Evolutionary conservation across 2,113 vertebrate species (phyloP).

Genomic region (Perognathus longimembris): DNA sequence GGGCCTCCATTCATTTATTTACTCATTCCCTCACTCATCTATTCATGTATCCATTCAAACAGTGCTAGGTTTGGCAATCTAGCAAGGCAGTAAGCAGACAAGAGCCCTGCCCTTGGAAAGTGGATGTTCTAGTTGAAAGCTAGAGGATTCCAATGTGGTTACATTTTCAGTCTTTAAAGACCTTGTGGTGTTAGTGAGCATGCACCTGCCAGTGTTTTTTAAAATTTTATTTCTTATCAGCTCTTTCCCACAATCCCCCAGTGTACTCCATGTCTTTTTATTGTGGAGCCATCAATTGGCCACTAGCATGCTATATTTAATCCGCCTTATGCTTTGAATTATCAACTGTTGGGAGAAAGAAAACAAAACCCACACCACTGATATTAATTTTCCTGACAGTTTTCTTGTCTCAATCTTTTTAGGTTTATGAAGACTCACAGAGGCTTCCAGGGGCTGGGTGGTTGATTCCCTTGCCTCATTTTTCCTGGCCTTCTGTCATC

Average conservation of each 20-base stretch:
- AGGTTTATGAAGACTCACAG: slow-evolving; percentile 19
- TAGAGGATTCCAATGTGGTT: neutral
- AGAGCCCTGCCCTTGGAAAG: neutral
- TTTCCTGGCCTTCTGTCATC: slow-evolving; percentile 1
- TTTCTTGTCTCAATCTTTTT: slow-evolving; percentile 46
- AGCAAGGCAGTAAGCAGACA: neutral
- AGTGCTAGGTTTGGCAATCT: neutral
- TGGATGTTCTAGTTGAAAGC: neutral
- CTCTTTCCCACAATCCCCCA: neutral
- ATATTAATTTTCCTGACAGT: slow-evolving; percentile 50
- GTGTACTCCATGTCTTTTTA: neutral
- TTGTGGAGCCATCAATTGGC: neutral
- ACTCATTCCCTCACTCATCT: neutral
- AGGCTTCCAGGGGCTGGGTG: slow-evolving; percentile 8
- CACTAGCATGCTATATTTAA: slow-evolving; percentile 48
- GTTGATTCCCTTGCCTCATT: neutral
- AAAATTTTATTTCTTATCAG: neutral
- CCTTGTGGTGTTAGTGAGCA: neutral
- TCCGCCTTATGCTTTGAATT: slow-evolving; percentile 36
- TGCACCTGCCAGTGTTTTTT: neutral
- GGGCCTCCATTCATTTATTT: neutral
- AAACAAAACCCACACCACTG: slow-evolving; percentile 58
- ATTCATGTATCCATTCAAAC: too few relatives aligned
- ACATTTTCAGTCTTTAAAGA: slow-evolving; percentile 37
- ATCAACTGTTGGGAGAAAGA: slow-evolving; percentile 51